Evolutionary conservation across 2,113 vertebrate genomes (phyloP), one percentile per base, ranked within the genome.

Genomic region (Ornithorhynchus anatinus): DNA sequence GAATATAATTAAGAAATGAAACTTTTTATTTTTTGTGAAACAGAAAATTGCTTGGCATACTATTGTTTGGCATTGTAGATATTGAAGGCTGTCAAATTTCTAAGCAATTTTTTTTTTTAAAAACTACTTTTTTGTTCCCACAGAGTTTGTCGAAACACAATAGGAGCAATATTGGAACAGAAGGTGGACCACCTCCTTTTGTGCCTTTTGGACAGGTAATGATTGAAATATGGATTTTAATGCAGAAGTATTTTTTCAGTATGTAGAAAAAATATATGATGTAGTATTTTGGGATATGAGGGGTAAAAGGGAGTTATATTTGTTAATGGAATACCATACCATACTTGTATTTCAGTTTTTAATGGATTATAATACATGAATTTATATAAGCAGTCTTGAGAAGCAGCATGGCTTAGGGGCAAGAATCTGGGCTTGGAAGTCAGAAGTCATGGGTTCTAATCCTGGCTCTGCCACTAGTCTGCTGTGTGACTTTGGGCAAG

Each of bases 131-230:
- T n/a, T 27, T 69, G 63, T 76, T 71, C 14, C 84, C 62, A 45
- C 77, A 99, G 97, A 99, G 96, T 87, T 94, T 99, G 88, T 96
- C 96, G 71, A 99, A 97, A 86, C 97, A 99, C 89, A 98, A 86
- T 87, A 94, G 98, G 91, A 98, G 90, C 84, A 96, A 98, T 88
- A 95, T 99, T 73, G 97, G 96, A 82, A 95, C 96, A 2, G 97
- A 99, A 90, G 98, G 98, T 42, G 98, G 97, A 67, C 97, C 98
- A n/a, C 97, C 97, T 77, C 98, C 98, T 52, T 99, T 99, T 88
- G 84, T 99, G 68, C 96, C 96, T 76, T 99, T 99, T 86, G 97
- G 97, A 74, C 97, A 99, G 96, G 97, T 99, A 83, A 63, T 63
- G 7, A 35, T 64, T 53, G 27, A 23, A 22, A 63, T 23, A 38